Evolutionary conservation across 2,113 vertebrate genomes (phyloP).

Genomic region (Dicrurus megarhynchus): DNA sequence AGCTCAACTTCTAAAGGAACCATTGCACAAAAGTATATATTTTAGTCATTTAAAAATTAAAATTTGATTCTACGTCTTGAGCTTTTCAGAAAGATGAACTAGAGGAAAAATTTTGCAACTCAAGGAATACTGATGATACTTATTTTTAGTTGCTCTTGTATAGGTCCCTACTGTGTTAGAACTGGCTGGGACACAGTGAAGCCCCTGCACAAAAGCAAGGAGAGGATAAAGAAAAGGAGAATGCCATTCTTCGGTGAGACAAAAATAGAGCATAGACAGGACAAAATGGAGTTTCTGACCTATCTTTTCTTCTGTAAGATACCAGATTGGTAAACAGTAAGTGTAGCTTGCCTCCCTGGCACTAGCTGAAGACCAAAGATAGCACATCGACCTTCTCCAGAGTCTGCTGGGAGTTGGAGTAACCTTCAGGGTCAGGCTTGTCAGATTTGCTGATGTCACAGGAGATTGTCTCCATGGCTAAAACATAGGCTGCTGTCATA

Average conservation of each 20-base stretch:
- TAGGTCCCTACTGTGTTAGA: background rate
- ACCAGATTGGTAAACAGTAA: slow-evolving; percentile 8
- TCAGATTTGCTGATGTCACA: slow-evolving; percentile 32
- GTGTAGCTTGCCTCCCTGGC: background rate
- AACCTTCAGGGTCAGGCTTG: slow-evolving; percentile 1
- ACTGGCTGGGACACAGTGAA: background rate
- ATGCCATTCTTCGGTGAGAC: fast-evolving
- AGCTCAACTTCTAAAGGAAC: background rate
- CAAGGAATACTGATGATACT: background rate
- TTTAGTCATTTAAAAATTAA: background rate
- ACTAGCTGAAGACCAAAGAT: slow-evolving; percentile 28
- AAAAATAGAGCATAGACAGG: background rate
- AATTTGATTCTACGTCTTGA: background rate
- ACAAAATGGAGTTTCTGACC: background rate
- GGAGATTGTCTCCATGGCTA: slow-evolving; percentile 36
- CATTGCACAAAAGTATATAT: background rate
- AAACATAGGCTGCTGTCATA: background rate
- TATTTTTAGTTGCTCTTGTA: background rate
- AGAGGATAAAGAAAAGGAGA: background rate
- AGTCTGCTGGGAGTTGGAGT: slow-evolving; percentile 12
- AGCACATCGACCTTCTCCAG: background rate
- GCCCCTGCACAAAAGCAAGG: background rate
- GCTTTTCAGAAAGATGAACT: background rate
- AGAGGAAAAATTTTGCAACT: background rate
- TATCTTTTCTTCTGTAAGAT: background rate